Conservation (phyloP, 2,113 vertebrate species). For the Smithornis capensis region DNA sequence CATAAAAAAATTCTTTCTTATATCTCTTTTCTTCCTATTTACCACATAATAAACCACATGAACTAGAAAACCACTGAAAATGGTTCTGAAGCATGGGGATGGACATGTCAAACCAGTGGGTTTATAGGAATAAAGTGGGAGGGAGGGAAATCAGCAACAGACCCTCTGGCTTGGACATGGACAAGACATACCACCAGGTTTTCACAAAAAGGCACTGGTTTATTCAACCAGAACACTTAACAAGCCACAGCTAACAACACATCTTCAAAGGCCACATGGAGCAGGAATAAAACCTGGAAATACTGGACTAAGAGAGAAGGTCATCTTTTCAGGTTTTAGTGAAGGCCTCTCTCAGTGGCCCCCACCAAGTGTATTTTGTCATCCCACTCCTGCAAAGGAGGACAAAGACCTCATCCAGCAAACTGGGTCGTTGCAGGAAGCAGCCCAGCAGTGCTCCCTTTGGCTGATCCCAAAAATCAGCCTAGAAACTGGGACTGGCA, state of each 20-base stretch:
- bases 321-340: not conserved
- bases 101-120: not conserved
- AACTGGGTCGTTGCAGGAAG: constrained; percentile 15
- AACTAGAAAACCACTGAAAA: not conserved
- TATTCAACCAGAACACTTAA: not conserved
- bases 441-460: not conserved
- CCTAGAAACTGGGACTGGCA: constrained; percentile 20
- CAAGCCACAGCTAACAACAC: not conserved
- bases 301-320: not conserved
- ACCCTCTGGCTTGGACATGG: not conserved
- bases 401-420: not conserved
- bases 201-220: not conserved
- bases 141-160: rapidly evolving
- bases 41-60: not conserved
- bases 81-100: not conserved
- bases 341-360: not conserved
- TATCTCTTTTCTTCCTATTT: not conserved
- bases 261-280: not conserved
- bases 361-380: not conserved
- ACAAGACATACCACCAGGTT: not conserved
- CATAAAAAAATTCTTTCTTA: not conserved
- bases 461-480: constrained; percentile 16
- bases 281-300: not conserved
- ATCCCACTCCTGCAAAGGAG: not conserved
- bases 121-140: not conserved